Conservation (phyloP, 1,140 invertebrate species). For the Eriosoma lanigerum region DNA sequence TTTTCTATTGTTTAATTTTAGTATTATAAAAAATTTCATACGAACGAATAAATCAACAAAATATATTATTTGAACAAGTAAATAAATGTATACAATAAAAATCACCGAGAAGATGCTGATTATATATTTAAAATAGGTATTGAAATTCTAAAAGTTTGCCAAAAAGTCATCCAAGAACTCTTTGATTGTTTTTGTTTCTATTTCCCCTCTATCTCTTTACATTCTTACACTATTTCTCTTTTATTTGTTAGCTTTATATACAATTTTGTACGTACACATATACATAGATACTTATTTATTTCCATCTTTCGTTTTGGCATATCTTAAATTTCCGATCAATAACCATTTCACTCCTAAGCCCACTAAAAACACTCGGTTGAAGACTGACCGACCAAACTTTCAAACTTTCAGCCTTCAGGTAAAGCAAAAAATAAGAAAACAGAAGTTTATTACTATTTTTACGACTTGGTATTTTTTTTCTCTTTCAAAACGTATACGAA, state of each 20-base stretch:
- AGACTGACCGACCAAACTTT: conserved; percentile 5
- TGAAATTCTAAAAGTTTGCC: conserved; percentile 41
- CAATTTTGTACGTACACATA: conserved; percentile 2
- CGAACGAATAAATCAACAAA: not conserved
- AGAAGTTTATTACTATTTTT: conserved; percentile 20
- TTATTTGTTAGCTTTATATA: not conserved
- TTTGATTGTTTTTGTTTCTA: conserved; percentile 43
- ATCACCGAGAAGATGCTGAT: conserved; percentile 15
- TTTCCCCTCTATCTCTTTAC: not conserved
- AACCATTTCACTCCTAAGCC: conserved; percentile 24
- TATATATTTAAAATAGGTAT: conserved; percentile 45
- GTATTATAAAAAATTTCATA: too few species aligned
- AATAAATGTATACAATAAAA: conserved; percentile 37
- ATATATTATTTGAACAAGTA: not conserved
- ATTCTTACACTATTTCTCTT: not conserved
- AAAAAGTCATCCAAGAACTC: conserved; percentile 17
- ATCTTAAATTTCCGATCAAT: conserved; percentile 45
- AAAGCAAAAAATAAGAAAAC: not conserved
- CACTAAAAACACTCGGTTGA: not conserved
- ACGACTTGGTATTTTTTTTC: not conserved
- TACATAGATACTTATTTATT: conserved; percentile 35
- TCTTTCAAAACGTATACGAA: not conserved
- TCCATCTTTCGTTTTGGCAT: conserved; percentile 6
- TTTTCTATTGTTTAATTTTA: too few species aligned
- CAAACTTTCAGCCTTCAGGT: conserved; percentile 34